phyloP scores from a whole-genome alignment of 2,113 vertebrate species.

The Patagioenas fasciata region DNA sequence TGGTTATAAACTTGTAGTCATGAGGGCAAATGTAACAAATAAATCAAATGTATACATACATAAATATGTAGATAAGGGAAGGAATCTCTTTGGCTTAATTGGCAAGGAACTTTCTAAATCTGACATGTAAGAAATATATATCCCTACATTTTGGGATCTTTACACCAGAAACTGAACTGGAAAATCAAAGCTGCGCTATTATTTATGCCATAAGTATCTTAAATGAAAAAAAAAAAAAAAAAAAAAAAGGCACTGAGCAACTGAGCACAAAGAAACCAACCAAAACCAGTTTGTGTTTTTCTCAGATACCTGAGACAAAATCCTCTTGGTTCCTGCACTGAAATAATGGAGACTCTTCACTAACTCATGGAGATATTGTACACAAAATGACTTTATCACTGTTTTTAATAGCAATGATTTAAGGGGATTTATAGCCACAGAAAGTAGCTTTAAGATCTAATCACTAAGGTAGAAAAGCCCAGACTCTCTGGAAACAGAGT shows the following conservation, averaged over 20 bases:
- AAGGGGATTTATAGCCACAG: not conserved
- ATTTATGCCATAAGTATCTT: not conserved
- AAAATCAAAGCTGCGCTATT: not conserved
- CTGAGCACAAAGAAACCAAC: not conserved
- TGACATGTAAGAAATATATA: not conserved
- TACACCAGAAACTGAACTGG: not conserved
- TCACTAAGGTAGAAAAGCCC: not conserved
- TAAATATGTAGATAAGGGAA: not conserved
- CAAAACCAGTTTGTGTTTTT: not conserved
- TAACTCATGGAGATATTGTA: not conserved
- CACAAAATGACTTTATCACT: not conserved
- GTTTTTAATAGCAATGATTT: not conserved
- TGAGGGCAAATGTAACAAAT: not conserved
- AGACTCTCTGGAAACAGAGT: not conserved
- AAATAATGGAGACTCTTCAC: not conserved
- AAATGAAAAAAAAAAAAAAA: not conserved
- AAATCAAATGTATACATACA: not conserved
- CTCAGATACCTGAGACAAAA: not conserved
- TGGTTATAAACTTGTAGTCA: not conserved
- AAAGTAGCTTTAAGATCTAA: slow-evolving; percentile 3
- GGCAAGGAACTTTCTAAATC: not conserved
- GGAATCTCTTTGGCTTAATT: not conserved
- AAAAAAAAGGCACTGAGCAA: not conserved
- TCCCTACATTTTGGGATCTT: not conserved
- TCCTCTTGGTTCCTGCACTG: not conserved